A percentile compares a stretch with the other conserved stretches of the same genome.
Conservation (phyloP, 2,113 vertebrate genomes). For the Atlantisia rogersi region DNA sequence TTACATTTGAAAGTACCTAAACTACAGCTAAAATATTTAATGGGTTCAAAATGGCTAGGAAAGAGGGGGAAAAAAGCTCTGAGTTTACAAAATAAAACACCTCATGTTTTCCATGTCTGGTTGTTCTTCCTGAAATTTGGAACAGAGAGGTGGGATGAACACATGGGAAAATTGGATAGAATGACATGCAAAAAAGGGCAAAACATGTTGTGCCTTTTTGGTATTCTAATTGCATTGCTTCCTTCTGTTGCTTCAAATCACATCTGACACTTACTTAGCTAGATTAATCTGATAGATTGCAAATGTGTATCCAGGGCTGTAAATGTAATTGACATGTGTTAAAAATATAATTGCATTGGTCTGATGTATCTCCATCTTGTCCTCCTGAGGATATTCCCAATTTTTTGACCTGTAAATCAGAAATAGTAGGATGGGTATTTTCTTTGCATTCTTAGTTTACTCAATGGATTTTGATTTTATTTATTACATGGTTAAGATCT, state of each 20-base stretch:
- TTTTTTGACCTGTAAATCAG: not conserved
- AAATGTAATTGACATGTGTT: not conserved
- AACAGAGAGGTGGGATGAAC: not conserved
- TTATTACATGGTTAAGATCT: not conserved
- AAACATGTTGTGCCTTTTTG: not conserved
- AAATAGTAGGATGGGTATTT: not conserved
- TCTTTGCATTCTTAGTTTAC: not conserved
- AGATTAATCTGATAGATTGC: not conserved
- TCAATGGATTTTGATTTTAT: not conserved
- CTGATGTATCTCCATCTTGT: not conserved
- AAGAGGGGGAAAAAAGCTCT: fast-evolving
- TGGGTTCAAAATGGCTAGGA: not conserved
- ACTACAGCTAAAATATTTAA: not conserved
- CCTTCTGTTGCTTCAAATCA: conserved; percentile 16
- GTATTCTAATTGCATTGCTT: not conserved
- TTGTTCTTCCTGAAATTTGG: not conserved
- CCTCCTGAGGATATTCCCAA: not conserved
- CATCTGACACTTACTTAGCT: not conserved
- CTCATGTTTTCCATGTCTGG: not conserved
- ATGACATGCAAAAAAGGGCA: not conserved
- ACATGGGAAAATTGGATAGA: not conserved
- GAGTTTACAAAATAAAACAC: not conserved
- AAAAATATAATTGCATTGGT: not conserved
- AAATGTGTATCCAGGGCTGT: not conserved
- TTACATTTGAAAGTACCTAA: not conserved